Evolutionary conservation across 1,140 invertebrate genomes (phyloP).

Genomic region (Acyrthosiphon pisum): DNA sequence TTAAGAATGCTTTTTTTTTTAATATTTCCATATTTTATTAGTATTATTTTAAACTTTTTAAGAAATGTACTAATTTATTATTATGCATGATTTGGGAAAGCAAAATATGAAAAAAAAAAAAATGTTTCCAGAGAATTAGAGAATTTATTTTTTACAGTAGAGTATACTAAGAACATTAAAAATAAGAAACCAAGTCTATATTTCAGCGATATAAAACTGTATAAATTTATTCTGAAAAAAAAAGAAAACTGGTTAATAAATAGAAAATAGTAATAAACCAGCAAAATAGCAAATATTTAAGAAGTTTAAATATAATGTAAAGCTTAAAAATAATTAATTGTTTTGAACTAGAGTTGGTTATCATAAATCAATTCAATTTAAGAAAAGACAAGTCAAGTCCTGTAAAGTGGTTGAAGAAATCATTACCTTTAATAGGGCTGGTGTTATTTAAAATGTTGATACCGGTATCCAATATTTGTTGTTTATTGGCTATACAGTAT

Average conservation of each 20-base stretch:
- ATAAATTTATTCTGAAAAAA: background rate
- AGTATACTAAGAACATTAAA: too few species aligned
- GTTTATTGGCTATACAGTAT: too few species aligned
- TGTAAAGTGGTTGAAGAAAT: background rate
- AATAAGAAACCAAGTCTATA: too few species aligned
- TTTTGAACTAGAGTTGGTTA: too few species aligned
- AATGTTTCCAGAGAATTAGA: too few species aligned
- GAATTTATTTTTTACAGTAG: too few species aligned
- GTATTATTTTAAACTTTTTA: background rate
- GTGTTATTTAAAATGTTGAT: too few species aligned
- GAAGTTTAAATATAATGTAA: background rate
- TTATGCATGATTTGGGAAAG: background rate
- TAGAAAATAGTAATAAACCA: too few species aligned
- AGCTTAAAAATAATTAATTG: background rate
- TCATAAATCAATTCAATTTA: background rate
- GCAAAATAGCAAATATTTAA: background rate
- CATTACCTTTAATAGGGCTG: too few species aligned
- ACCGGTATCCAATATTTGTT: too few species aligned
- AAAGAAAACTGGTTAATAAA: background rate
- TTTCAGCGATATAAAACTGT: background rate
- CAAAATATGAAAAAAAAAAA: background rate
- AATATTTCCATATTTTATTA: background rate
- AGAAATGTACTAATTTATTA: background rate
- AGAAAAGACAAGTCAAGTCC: background rate
- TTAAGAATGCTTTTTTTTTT: slow-evolving; percentile 58